Conservation (phyloP, 2,888 invertebrate genomes). For the Tyria jacobaeae region DNA sequence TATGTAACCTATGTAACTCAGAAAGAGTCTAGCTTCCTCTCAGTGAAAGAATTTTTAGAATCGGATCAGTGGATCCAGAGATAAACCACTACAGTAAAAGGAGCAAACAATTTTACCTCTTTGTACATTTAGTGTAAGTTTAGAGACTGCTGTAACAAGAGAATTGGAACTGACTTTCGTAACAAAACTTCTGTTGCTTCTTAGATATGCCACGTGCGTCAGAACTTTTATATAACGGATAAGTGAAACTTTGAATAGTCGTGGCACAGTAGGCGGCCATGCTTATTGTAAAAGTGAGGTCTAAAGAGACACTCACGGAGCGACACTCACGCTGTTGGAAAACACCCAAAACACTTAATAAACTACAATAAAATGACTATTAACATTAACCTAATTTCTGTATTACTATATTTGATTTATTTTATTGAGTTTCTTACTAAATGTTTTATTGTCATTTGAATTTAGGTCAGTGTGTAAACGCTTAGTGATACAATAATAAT, state of each 20-base stretch:
- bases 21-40: too few species aligned
- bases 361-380: neutral
- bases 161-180: too few species aligned
- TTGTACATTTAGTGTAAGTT: too few species aligned
- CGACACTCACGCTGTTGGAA: conserved; percentile 7
- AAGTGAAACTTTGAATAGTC: neutral
- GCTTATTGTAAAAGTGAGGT: neutral
- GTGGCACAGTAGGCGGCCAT: neutral
- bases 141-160: too few species aligned
- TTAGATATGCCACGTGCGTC: too few species aligned
- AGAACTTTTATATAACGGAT: neutral
- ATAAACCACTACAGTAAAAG: too few species aligned
- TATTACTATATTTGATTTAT: conserved; percentile 6
- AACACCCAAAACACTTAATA: conserved; percentile 9
- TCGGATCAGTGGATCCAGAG: too few species aligned
- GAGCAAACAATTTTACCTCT: too few species aligned
- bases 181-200: too few species aligned
- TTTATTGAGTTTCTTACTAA: conserved; percentile 5
- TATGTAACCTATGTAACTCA: too few species aligned
- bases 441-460: conserved; percentile 7
- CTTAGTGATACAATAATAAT: neutral
- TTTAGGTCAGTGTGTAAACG: conserved; percentile 11
- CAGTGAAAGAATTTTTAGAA: too few species aligned
- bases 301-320: too few species aligned
- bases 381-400: neutral